Base-by-base conservation (phyloP, 2,888 invertebrate genomes). In the Amphipyra tragopoginis region DNA sequence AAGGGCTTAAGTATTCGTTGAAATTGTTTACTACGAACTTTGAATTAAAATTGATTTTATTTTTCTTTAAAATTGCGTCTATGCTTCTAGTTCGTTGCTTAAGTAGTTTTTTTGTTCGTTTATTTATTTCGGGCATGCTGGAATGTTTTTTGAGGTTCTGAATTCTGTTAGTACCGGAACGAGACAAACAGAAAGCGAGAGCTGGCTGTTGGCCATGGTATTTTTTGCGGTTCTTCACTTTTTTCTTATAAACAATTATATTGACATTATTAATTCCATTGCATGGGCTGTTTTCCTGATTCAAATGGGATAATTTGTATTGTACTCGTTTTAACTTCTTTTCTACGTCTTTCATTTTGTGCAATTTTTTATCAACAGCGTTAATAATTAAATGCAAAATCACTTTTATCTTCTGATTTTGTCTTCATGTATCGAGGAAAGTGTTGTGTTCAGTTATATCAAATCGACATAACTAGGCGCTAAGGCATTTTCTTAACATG, bases 241-340 rank as follows among this genome's bases (percentile, higher is more conserved):
- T 70, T 51, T 75, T 70, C 21, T 65, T 62, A 54, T 52, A 50
- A 26, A 49, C 56, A 54, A 59, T 47, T 21, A 69, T 65, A 10
- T 42, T 60, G 11, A 55, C 21, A 54, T 59, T 55, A 49, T 62
- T 34, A 5, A 45, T 34, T 9, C 48, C 44, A 39, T 40, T 47
- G 29, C 38, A 49, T 14, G 42, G 40, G 7, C 6, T 57, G 4
- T 51, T 21, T 38, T 58, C 29, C 14, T 45, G 49, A 8, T 48
- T n/a, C 13, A 8, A 42, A 14, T 36, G 38, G 1, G 4, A 11
- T 9, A 29, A 13, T 9, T 53, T 42, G 39, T 56, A 40, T 36
- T 43, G 38, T 10, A 54, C 0, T 29, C 3, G 15, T 8, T 33
- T 55, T 21, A 14, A 21, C 5, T 14, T 45, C 7, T 56, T 45